Percentiles rank a stretch among this genome's conserved stretches.
Evolutionary conservation across 1,140 invertebrate genomes (phyloP).

Genomic region (Drosophila melanica): DNA sequence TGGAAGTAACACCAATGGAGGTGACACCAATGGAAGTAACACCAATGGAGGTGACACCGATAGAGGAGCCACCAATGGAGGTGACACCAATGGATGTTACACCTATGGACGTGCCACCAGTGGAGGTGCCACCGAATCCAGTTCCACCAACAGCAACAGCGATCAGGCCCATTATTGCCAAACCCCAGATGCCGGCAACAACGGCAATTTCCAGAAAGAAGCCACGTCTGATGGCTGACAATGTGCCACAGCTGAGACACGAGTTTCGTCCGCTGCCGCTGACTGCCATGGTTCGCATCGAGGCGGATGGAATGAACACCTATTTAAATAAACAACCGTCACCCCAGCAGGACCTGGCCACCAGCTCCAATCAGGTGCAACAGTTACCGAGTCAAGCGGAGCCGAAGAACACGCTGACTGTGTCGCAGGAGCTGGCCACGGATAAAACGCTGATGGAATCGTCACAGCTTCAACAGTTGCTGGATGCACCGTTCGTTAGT

Average conservation of each 20-base stretch:
- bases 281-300: slow-evolving; percentile 18
- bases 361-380: neutral
- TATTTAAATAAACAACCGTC: no score
- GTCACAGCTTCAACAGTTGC: slow-evolving; percentile 35
- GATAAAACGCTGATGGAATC: slow-evolving; percentile 56
- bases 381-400: no score
- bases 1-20: no score
- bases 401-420: slow-evolving; percentile 5
- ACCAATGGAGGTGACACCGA: no score
- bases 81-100: no score
- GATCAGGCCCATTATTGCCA: neutral
- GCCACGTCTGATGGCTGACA: slow-evolving; percentile 28
- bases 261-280: slow-evolving; percentile 56
- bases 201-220: slow-evolving; percentile 19
- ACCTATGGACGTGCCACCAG: no score
- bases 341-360: neutral
- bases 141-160: no score
- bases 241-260: slow-evolving; percentile 59
- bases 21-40: no score
- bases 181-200: neutral
- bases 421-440: slow-evolving; percentile 50
- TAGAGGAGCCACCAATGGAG: no score
- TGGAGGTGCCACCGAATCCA: neutral
- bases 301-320: neutral
- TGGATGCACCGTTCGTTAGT: slow-evolving; percentile 25